Base-by-base conservation (phyloP, 2,888 invertebrate species). In the Campaea margaritaria region DNA sequence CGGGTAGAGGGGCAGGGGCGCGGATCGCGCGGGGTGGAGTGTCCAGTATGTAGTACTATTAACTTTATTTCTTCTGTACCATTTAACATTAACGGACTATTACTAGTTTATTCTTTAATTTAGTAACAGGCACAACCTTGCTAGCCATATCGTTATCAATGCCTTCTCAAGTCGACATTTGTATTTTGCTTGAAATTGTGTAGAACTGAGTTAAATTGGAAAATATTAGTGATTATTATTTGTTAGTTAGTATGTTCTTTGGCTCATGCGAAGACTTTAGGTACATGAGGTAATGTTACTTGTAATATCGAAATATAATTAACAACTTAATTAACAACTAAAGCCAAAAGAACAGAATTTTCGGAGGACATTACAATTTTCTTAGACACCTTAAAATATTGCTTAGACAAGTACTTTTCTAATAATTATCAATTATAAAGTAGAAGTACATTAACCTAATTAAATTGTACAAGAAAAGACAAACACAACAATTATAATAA, bases 401-500 rank as follows among this genome's bases (percentile, higher is more conserved):
- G 16, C n/a, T 39, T 15, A 36, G n/a, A 36, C 21, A 43, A 11
- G 44, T 27, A 38, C n/a, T 45, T 45, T 42, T 34, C 9, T 41
- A 10, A 41, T 43, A 28, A 11, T 43, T 27, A 27, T 27, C 2
- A 27, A 27, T 27, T 7, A 34, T 34, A 34, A 34, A 34, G 11
- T 34, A 34, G 10, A 10, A 11, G 11, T 34, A 47, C 31, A 46
- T 36, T 38, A 47, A 31, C 48, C 53, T 58, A 58, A 45, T 51
- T 57, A 58, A 50, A 58, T 31, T 60, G 53, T 39, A 58, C 50
- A n/a, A 0, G 47, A 54, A 42, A 28, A 47, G 42, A 58, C 62
- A 60, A 59, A 50, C 48, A 64, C 42, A 62, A 61, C 58, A 63
- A 58, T 41, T 36, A 54, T 8, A n/a, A 55, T 27, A 13, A 21